These are phyloP conservation scores for Cantharis rustica DNA, from an alignment of 2,888 invertebrate genomes.

Conservation along the genomic window DNA sequence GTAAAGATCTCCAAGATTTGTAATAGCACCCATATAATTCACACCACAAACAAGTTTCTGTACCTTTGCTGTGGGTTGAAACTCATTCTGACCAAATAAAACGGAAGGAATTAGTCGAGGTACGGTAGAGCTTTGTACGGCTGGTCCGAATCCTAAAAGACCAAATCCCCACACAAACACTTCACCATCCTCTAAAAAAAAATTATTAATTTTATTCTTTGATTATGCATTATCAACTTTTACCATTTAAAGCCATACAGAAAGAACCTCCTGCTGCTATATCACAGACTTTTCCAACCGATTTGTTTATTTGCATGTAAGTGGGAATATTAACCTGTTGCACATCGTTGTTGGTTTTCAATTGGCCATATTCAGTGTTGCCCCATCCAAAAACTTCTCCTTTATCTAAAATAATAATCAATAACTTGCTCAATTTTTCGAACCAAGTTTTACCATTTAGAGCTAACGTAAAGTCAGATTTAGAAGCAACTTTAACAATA, in stretches of 20 bases:
- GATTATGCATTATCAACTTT: constrained; percentile 5
- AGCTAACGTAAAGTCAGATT: constrained; percentile 88
- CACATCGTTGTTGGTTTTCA: constrained; percentile 61
- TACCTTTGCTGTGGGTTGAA: constrained; percentile 72
- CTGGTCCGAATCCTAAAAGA: constrained; percentile 86
- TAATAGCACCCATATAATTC: constrained; percentile 80
- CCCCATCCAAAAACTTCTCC: constrained; percentile 98
- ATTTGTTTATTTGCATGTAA: constrained; percentile 64
- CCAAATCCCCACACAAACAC: constrained; percentile 96
- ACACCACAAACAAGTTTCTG: constrained; percentile 72
- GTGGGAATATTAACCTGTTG: constrained; percentile 79
- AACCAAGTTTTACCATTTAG: constrained; percentile 68
- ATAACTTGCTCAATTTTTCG: background rate
- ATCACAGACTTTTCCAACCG: constrained; percentile 76
- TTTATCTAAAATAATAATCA: constrained; percentile 62
- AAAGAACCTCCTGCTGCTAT: constrained; percentile 86
- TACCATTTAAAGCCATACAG: constrained; percentile 83
- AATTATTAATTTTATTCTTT: background rate
- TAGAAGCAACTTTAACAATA: constrained; percentile 78
- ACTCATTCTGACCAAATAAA: constrained; percentile 85
- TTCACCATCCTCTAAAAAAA: constrained; percentile 71
- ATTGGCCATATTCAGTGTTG: constrained; percentile 90
- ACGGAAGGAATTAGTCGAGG: constrained; percentile 79
- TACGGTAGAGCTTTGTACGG: constrained; percentile 64
- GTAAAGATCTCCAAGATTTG: constrained; percentile 81